phyloP scores from a whole-genome alignment of 92 coral and sea anemone genomes.

The Zoanthus sociatus region DNA sequence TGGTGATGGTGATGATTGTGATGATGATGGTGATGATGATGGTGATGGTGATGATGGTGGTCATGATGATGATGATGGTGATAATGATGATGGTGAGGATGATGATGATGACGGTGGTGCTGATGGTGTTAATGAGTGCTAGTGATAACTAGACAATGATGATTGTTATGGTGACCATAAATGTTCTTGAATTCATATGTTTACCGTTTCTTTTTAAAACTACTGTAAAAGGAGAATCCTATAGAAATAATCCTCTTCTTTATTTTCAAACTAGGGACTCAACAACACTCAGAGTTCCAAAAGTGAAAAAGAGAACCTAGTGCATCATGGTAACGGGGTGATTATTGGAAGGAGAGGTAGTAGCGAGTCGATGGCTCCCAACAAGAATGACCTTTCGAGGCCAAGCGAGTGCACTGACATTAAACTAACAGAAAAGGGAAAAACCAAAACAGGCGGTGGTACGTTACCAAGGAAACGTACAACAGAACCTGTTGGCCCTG shows the following conservation, averaged over 20 bases:
- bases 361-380: background rate
- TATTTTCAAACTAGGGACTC: background rate
- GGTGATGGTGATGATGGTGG: background rate
- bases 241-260: background rate
- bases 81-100: background rate
- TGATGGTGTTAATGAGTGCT: background rate
- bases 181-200: background rate
- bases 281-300: constrained; percentile 11
- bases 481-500: constrained; percentile 29
- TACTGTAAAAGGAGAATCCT: background rate
- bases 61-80: background rate
- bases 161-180: background rate
- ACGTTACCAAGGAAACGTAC: constrained; percentile 34
- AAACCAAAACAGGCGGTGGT: background rate
- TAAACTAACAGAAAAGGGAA: background rate
- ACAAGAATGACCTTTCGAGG: background rate
- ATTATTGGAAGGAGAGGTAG: constrained; percentile 37
- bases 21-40: no score
- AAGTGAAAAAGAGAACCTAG: constrained; percentile 36
- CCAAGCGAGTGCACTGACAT: background rate
- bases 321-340: constrained; percentile 41
- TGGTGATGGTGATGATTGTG: background rate
- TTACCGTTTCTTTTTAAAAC: background rate
- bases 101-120: background rate
- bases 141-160: background rate